These are phyloP conservation scores for Myocastor coypus DNA, from an alignment of 2,113 vertebrate species.

Conservation along the genomic window DNA sequence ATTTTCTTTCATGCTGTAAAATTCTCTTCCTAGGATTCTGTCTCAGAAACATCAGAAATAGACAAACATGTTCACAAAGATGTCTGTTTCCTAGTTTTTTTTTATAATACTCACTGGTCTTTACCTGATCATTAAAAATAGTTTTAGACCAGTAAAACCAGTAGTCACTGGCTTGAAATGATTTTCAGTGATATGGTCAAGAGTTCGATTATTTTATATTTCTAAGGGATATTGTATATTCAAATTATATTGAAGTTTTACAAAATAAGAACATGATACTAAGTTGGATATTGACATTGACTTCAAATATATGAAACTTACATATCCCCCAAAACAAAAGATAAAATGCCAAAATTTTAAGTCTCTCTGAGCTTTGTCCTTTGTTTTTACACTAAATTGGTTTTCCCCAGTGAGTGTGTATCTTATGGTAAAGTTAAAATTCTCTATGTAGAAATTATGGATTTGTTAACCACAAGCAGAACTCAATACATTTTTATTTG, in stretches of 20 bases:
- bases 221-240: neutral
- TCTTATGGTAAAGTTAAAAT: slow-evolving; percentile 52
- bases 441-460: neutral
- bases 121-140: neutral
- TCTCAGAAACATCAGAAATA: slow-evolving; percentile 29
- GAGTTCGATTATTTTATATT: slow-evolving; percentile 47
- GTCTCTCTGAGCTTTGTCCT: neutral
- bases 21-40: neutral
- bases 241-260: slow-evolving; percentile 48
- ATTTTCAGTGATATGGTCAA: neutral
- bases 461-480: slow-evolving; percentile 35
- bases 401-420: neutral
- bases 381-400: neutral
- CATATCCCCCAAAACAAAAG: neutral
- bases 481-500: slow-evolving; percentile 45
- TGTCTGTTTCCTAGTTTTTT: neutral
- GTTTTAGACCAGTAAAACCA: neutral
- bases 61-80: neutral
- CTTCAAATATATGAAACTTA: neutral
- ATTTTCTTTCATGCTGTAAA: slow-evolving; percentile 20
- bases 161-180: neutral
- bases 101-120: slow-evolving; percentile 5
- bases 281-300: slow-evolving; percentile 55
- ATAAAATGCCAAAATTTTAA: slow-evolving; percentile 32
- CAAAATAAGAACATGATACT: slow-evolving; percentile 20